Evolutionary conservation across 2,888 invertebrate genomes (phyloP).

Genomic region (Apodemia zela): DNA sequence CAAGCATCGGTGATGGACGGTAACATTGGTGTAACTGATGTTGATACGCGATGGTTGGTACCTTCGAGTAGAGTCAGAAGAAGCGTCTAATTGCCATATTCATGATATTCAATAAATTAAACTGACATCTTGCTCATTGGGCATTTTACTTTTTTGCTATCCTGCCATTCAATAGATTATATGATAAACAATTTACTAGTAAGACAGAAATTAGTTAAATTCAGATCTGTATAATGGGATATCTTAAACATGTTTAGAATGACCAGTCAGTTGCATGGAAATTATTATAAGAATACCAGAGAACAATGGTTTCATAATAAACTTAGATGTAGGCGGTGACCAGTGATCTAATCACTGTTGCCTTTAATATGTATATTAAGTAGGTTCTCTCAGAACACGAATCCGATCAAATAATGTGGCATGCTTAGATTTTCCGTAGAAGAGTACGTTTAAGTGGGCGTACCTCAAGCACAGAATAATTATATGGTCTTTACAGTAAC

Average conservation of each 20-base stretch:
- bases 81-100: background rate
- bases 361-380: constrained; percentile 7
- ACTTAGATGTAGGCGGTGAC: constrained; percentile 16
- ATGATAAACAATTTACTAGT: background rate
- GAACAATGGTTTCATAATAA: constrained; percentile 1
- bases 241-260: background rate
- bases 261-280: background rate
- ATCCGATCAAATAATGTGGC: constrained; percentile 17
- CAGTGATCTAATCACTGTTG: constrained; percentile 20
- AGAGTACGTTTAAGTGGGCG: background rate
- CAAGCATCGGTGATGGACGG: no score
- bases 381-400: constrained; percentile 10
- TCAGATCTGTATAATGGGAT: background rate
- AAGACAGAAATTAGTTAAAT: background rate
- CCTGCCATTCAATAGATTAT: background rate
- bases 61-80: no score
- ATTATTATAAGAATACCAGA: background rate
- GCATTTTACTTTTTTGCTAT: background rate
- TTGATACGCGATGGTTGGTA: no score
- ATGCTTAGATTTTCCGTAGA: constrained; percentile 2
- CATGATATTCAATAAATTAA: background rate
- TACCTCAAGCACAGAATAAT: background rate
- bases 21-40: background rate
- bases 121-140: background rate
- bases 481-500: background rate